Conservation (phyloP, 30 jellyfish, hydroid and myxozoan genomes). For the Aurelia aurita complex sp. Pacific region DNA sequence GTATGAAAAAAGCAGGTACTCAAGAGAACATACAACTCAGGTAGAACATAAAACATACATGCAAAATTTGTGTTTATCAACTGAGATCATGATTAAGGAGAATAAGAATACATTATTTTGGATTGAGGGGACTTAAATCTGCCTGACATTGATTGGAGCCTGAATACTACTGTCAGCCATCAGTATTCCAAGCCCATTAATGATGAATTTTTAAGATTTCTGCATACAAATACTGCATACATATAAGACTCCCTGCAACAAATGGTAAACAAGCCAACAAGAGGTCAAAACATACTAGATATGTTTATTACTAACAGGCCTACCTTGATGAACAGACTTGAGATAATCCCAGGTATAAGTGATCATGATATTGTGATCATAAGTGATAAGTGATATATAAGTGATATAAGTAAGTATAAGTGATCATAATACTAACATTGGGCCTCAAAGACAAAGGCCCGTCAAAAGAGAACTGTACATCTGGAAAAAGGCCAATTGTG, state of each 20-base stretch:
- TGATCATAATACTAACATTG: conserved; percentile 9
- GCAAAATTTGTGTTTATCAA: conserved; percentile 1
- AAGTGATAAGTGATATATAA: too few relatives aligned
- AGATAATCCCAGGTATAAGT: conserved; percentile 50
- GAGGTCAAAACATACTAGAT: conserved; percentile 34
- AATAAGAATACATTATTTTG: not conserved
- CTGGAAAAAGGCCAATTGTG: conserved; percentile 44
- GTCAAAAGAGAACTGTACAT: conserved; percentile 42
- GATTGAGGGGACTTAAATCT: not conserved
- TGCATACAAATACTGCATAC: not conserved
- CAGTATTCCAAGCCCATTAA: not conserved
- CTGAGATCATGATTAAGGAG: not conserved
- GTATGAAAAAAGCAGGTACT: too few relatives aligned
- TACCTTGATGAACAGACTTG: conserved; percentile 27
- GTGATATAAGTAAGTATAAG: too few relatives aligned
- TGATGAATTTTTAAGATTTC: not conserved
- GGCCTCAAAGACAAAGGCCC: conserved; percentile 33
- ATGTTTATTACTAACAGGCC: conserved; percentile 30
- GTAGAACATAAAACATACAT: not conserved
- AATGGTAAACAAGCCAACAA: conserved; percentile 46
- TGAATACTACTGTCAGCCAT: conserved; percentile 6
- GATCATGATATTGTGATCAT: conserved; percentile 14
- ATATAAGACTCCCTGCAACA: conserved; percentile 10
- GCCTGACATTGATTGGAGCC: conserved; percentile 16
- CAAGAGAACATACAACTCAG: not conserved